Base-by-base conservation (phyloP, 2,113 vertebrate species). In the Tachysurus fulvidraco region DNA sequence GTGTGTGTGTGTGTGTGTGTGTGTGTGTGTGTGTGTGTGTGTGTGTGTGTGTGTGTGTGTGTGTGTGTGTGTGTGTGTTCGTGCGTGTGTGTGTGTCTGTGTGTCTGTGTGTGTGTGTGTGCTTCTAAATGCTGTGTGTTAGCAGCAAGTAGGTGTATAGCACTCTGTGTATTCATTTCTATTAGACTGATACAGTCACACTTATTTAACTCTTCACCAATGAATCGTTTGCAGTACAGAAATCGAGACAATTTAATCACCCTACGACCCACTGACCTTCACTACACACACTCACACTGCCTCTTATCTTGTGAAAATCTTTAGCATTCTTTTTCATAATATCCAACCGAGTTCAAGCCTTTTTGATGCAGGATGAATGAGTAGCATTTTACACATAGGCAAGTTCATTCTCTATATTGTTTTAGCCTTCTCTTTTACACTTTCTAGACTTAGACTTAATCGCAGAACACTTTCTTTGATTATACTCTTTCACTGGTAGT, bases 221-320 rank as follows among this genome's bases (percentile, higher is more conserved):
- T 59, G 30, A 80, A 59, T 80, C 54, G 0, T 57, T 59, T 80
- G 77, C 28, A 59, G 28, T 57, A 50, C 25, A 76, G 73, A 76
- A 25, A 12, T 50, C 19, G 5, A 50, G 44, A n/a, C 73, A n/a
- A 76, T 52, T 16, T 78, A 78, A 7, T 14, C 73, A 52, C 23
- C 73, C 44, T 54, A 25, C 7, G 55, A 81, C 78, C 78, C 19
- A 81, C 30, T 25, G 55, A 81, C 28, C 55, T 80, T 80, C 55
- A 80, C 30, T 21, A 30, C 76, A 59, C 55, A 59, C 78, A 3
- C 16, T 4, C 25, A 13, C 17, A 28, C 14, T 28, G 54, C 17
- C 55, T 60, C 57, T 44, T 25, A 81, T 80, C 77, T 80, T 36
- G n/a, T 60, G 30, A 41, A 78, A 60, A 60, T 41, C 19, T 41